These are phyloP conservation scores for Callocephalon fimbriatum DNA, from an alignment of 2,113 vertebrate species.

Conservation along the genomic window DNA sequence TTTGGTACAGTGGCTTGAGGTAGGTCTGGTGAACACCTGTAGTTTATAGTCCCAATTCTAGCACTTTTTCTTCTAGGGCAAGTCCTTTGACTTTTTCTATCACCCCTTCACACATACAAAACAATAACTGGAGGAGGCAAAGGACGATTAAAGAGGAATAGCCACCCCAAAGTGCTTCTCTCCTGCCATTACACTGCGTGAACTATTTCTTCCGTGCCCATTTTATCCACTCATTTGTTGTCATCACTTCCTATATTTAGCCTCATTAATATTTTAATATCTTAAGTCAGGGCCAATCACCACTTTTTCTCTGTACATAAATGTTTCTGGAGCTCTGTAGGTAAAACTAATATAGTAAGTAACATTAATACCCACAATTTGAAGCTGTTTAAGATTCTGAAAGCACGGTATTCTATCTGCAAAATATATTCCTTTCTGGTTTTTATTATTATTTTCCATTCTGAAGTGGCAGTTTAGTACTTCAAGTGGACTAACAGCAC, in stretches of 20 bases:
- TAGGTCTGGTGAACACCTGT: neutral
- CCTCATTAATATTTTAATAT: slow-evolving; percentile 18
- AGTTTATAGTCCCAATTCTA: neutral
- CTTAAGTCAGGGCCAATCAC: neutral
- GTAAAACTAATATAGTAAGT: slow-evolving; percentile 45
- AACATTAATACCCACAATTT: slow-evolving; percentile 7
- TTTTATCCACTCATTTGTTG: neutral
- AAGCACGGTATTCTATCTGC: neutral
- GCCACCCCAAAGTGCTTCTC: neutral
- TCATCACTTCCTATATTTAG: neutral
- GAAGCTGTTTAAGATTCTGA: neutral
- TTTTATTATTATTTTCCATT: neutral
- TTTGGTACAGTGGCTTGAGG: neutral
- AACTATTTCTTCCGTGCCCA: neutral
- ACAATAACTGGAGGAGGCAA: neutral
- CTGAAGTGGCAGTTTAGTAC: neutral
- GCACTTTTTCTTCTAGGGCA: neutral
- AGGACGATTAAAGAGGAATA: neutral
- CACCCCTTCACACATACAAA: neutral
- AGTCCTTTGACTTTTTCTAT: neutral
- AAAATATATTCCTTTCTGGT: neutral
- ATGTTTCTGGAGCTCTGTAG: neutral
- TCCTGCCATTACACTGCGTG: neutral
- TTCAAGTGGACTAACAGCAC: neutral
- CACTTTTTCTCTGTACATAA: neutral